phyloP scores from a whole-genome alignment of 2,888 invertebrate genomes.

The Pteria penguin region DNA sequence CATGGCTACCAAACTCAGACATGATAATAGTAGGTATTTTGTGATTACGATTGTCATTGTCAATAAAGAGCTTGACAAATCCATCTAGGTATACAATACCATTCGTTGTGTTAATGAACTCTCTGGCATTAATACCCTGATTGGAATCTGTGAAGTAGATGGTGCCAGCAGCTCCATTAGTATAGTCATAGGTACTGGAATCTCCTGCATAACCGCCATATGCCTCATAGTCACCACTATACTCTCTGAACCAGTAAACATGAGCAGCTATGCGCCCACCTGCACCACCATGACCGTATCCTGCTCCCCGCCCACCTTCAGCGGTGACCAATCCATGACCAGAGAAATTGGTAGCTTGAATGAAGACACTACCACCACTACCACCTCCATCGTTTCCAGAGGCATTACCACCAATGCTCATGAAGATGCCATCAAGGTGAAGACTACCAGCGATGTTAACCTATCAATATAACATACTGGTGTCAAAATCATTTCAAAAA shows the following conservation, averaged over 20 bases:
- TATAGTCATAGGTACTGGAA: constrained; percentile 37
- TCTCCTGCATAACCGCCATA: constrained; percentile 60
- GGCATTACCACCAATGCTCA: constrained; percentile 56
- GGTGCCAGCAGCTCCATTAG: constrained; percentile 65
- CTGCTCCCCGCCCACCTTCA: constrained; percentile 60
- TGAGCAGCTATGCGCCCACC: constrained; percentile 67
- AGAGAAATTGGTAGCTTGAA: constrained; percentile 63
- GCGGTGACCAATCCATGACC: constrained; percentile 64
- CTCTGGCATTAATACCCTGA: constrained; percentile 45
- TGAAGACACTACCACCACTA: constrained; percentile 66
- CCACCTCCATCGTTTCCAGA: constrained; percentile 62
- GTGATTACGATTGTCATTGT: constrained; percentile 68
- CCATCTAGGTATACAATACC: constrained; percentile 53
- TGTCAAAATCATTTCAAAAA: neutral
- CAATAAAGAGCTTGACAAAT: constrained; percentile 55
- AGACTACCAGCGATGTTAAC: constrained; percentile 53
- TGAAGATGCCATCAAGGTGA: constrained; percentile 65
- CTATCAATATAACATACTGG: constrained; percentile 6
- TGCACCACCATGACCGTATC: constrained; percentile 60
- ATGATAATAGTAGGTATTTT: constrained; percentile 61
- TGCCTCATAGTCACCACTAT: constrained; percentile 55
- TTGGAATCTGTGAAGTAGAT: constrained; percentile 61
- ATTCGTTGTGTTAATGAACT: constrained; percentile 46
- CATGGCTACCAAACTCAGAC: constrained; percentile 43
- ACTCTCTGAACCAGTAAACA: constrained; percentile 61